Evolutionary conservation across 2,797 vertebrate genomes (phyloP).

Genomic region (Rhinoraja longicauda): DNA sequence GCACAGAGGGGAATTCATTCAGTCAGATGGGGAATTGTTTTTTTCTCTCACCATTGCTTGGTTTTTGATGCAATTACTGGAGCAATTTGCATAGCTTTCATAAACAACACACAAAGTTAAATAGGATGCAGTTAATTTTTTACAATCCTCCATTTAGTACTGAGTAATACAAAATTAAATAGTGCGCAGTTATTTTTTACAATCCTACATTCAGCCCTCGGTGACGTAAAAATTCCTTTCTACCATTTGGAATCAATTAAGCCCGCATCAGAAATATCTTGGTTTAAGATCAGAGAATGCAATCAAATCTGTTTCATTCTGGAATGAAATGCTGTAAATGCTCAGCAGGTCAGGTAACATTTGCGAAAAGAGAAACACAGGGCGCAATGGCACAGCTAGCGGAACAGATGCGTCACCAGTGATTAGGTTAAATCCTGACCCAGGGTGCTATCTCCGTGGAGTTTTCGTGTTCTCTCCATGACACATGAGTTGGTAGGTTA

Average conservation of each 20-base stretch:
- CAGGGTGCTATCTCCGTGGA: no score
- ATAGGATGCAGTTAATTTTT: neutral
- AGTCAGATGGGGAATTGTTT: neutral
- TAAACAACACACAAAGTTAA: neutral
- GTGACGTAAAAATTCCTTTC: neutral
- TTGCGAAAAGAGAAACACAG: no score
- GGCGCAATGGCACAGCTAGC: no score
- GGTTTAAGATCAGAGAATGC: neutral
- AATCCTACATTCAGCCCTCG: neutral
- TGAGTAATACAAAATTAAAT: neutral
- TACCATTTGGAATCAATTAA: neutral
- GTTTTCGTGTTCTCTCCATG: no score
- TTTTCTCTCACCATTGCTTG: neutral
- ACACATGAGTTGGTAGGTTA: no score
- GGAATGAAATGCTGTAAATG: no score
- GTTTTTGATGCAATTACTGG: neutral
- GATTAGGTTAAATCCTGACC: no score
- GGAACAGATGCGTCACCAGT: no score
- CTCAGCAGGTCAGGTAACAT: no score
- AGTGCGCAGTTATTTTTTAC: neutral
- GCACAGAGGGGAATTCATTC: neutral
- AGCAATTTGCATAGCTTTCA: neutral
- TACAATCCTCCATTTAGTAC: neutral
- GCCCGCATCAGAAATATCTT: neutral
- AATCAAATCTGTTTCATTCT: neutral